Evolutionary conservation across 2,113 vertebrate genomes (phyloP).

Genomic region (Brevimyrus niger): DNA sequence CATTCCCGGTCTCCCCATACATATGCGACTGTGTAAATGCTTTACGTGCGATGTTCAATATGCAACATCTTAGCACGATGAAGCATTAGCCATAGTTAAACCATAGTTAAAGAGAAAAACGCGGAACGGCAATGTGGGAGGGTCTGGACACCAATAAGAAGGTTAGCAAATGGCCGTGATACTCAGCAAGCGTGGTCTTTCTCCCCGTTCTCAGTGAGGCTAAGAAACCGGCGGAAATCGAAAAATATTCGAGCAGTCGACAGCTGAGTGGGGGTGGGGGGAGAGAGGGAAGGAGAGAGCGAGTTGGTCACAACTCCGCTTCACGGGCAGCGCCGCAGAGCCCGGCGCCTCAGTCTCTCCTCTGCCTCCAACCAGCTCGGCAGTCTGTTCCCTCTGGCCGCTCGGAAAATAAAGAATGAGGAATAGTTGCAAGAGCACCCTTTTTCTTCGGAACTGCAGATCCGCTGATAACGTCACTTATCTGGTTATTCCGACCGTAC

Average conservation of each 20-base stretch:
- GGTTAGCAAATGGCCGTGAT: conserved; percentile 13
- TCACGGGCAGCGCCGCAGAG: not conserved
- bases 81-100: not conserved
- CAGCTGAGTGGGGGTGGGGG: conserved; percentile 14
- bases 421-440: conserved; percentile 58
- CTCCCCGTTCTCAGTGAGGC: not conserved
- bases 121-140: conserved; percentile 12
- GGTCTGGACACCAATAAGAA: conserved; percentile 8
- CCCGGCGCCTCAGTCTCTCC: conserved; percentile 3
- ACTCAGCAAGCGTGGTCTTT: conserved; percentile 4
- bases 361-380: not conserved
- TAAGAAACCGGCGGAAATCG: conserved; percentile 13
- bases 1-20: no score
- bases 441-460: conserved; percentile 47
- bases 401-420: conserved; percentile 58
- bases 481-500: conserved; percentile 53
- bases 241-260: conserved; percentile 21
- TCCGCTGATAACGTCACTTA: conserved; percentile 59
- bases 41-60: not conserved
- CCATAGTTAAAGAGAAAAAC: not conserved
- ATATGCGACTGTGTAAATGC: not conserved
- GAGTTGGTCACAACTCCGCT: conserved; percentile 21
- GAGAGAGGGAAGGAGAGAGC: conserved; percentile 19
- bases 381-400: not conserved
- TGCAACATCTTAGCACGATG: not conserved